Conservation (phyloP, 2,888 invertebrate genomes). For the Coenonympha arcania region DNA sequence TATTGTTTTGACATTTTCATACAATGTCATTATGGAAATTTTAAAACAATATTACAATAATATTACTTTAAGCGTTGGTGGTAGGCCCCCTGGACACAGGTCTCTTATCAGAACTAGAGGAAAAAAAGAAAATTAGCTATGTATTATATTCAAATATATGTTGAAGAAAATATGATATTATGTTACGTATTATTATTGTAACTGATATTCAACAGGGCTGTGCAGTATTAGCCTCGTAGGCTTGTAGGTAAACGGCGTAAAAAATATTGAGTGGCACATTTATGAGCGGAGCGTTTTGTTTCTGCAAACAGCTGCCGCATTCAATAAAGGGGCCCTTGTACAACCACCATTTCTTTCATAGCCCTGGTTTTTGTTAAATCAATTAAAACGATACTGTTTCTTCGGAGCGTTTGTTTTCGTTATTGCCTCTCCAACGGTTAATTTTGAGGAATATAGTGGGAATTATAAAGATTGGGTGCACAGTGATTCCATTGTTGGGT, state of each 20-base stretch:
- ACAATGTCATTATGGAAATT: no score
- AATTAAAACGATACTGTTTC: conserved; percentile 55
- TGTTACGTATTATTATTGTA: no score
- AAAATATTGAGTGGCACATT: conserved; percentile 22
- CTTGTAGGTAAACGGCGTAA: conserved; percentile 16
- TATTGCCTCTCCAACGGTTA: conserved; percentile 54
- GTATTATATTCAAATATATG: no score
- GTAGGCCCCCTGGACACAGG: no score
- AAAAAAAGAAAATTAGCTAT: no score
- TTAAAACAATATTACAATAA: no score
- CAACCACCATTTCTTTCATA: conserved; percentile 18
- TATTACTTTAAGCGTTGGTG: no score
- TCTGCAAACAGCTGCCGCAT: conserved; percentile 34
- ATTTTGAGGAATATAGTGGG: conserved; percentile 57
- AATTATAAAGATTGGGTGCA: conserved; percentile 52
- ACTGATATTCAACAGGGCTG: conserved; percentile 5
- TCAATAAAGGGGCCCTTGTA: conserved; percentile 25
- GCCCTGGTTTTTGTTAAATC: conserved; percentile 48
- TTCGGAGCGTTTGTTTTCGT: conserved; percentile 43
- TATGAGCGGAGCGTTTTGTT: conserved; percentile 28
- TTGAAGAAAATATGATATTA: no score
- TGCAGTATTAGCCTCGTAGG: conserved; percentile 12
- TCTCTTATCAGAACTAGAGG: no score
- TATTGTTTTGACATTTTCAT: no score
- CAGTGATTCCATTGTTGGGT: conserved; percentile 50